A percentile compares a stretch with the other conserved stretches of the same genome.
These are phyloP conservation scores for Drosophila meridionalis DNA, from an alignment of 2,888 invertebrate species.

Conservation along the genomic window DNA sequence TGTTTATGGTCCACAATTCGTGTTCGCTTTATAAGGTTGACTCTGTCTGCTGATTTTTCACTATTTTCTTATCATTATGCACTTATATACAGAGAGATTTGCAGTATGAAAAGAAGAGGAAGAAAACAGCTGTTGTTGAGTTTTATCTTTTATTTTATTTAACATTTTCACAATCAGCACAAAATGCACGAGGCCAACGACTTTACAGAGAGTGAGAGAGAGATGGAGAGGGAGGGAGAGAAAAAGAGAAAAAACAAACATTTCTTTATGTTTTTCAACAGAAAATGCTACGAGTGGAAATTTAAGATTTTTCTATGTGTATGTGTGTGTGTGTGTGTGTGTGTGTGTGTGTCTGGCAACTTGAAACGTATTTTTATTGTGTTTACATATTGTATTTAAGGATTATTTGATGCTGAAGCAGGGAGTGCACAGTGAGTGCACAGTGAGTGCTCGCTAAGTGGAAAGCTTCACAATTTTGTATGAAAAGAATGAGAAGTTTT, in stretches of 20 bases:
- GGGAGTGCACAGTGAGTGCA: background rate
- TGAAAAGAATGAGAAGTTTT: background rate
- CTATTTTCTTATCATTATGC: constrained; percentile 40
- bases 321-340: constrained; percentile 2
- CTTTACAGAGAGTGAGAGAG: constrained; percentile 25
- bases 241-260: constrained; percentile 3
- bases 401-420: constrained; percentile 13
- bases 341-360: constrained; percentile 23
- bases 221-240: background rate
- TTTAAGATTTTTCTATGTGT: constrained; percentile 22
- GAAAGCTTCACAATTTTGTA: background rate
- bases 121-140: constrained; percentile 18
- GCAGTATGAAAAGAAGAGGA: background rate
- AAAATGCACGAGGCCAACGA: constrained; percentile 31
- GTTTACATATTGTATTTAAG: constrained; percentile 42
- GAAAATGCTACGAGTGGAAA: constrained; percentile 42
- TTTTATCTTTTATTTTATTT: constrained; percentile 8
- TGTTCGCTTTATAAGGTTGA: constrained; percentile 2
- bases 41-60: constrained; percentile 13
- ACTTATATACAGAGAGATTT: constrained; percentile 6
- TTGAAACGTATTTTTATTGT: constrained; percentile 34
- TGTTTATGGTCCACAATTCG: constrained; percentile 12
- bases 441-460: constrained; percentile 6
- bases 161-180: constrained; percentile 30
- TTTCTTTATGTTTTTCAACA: constrained; percentile 18